Evolutionary conservation across 2,113 vertebrate species (phyloP).

Genomic region (Nothoprocta pentlandii): DNA sequence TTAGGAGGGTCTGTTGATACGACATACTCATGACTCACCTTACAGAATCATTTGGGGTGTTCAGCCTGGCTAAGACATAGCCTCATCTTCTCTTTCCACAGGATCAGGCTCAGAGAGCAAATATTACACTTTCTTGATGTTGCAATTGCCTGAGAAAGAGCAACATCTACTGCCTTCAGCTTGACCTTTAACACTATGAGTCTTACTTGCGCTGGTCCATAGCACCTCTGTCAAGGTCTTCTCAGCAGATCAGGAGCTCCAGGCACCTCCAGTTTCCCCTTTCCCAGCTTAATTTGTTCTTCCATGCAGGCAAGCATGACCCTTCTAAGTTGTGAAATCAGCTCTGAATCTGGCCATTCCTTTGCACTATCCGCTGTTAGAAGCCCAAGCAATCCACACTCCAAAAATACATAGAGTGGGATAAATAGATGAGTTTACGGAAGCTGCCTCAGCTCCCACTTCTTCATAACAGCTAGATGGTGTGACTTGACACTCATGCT

Average conservation of each 20-base stretch:
- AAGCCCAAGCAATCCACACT: background rate
- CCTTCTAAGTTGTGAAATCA: background rate
- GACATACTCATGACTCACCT: conserved; percentile 18
- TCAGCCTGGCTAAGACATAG: background rate
- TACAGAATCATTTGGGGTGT: background rate
- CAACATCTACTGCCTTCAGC: background rate
- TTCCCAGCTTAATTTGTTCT: background rate
- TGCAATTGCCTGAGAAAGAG: background rate
- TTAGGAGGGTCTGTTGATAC: background rate
- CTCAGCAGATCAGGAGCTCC: background rate
- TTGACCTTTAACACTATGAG: background rate
- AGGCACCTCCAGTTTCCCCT: background rate
- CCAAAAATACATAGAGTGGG: conserved; percentile 64
- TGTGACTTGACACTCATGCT: background rate
- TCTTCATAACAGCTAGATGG: background rate
- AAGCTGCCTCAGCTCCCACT: conserved; percentile 57
- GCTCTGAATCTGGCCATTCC: background rate
- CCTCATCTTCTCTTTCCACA: background rate
- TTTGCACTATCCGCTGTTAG: conserved; percentile 1
- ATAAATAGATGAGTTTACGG: conserved; percentile 60
- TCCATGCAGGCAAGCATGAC: background rate
- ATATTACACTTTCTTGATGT: background rate
- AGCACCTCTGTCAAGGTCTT: background rate
- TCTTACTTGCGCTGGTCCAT: background rate
- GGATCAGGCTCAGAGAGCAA: background rate